phyloP scores from a whole-genome alignment of 2,888 invertebrate species.

The Dusona sp. region DNA sequence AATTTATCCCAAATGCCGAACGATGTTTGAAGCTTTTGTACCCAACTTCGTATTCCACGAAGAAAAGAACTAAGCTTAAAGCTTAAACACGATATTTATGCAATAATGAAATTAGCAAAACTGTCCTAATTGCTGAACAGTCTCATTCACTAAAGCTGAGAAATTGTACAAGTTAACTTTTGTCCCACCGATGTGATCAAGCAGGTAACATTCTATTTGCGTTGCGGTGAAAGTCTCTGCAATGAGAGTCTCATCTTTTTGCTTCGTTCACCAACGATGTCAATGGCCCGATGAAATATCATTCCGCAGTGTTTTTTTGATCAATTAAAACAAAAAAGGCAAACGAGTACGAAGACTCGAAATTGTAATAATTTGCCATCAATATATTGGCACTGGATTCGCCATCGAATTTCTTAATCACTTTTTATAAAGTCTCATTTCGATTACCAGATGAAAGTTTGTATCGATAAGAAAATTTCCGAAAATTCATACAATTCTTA shows the following conservation, averaged over 20 bases:
- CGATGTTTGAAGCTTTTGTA: not conserved
- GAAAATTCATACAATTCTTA: not conserved
- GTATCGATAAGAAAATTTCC: not conserved
- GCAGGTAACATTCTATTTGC: constrained; percentile 64
- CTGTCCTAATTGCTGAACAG: not conserved
- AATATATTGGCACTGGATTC: not conserved
- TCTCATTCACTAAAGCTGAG: constrained; percentile 49
- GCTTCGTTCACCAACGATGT: constrained; percentile 35
- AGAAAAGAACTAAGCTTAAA: not conserved
- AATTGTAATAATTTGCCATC: not conserved
- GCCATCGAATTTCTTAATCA: not conserved
- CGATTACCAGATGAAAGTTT: not conserved
- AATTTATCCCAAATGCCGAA: not conserved
- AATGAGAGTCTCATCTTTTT: constrained; percentile 61
- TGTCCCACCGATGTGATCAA: constrained; percentile 47
- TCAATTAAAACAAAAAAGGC: constrained; percentile 20
- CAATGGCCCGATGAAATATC: constrained; percentile 58
- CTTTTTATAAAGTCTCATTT: not conserved
- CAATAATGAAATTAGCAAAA: not conserved
- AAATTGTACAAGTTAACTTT: constrained; percentile 31
- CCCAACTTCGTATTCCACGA: not conserved
- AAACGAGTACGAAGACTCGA: not conserved
- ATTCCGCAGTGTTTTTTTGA: constrained; percentile 35
- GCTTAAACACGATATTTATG: not conserved
- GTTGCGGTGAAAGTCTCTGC: constrained; percentile 67